phyloP scores from a whole-genome alignment of 2,113 vertebrate genomes.

The Entomyzon cyanotis region DNA sequence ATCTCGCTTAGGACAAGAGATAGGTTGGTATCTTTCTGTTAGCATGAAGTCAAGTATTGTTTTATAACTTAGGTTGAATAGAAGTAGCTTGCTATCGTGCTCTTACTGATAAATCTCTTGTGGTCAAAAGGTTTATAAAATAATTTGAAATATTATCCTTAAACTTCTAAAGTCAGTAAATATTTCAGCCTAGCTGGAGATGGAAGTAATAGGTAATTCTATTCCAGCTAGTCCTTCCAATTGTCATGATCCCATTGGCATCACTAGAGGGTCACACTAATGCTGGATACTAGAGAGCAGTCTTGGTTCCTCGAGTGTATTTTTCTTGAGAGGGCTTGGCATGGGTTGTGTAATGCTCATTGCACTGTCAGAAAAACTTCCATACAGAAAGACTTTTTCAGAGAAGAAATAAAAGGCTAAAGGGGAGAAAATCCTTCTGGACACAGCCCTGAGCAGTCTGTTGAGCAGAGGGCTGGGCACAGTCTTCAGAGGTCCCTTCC shows the following conservation, averaged over 20 bases:
- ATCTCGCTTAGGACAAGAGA: conserved; percentile 78
- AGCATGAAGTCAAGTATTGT: not conserved
- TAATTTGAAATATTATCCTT: not conserved
- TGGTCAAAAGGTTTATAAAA: not conserved
- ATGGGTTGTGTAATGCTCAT: not conserved
- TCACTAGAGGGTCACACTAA: not conserved
- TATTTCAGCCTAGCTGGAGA: not conserved
- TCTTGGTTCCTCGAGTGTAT: not conserved
- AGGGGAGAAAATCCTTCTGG: accelerated
- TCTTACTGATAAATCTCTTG: not conserved
- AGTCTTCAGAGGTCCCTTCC: not conserved
- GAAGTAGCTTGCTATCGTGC: not conserved
- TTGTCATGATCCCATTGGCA: accelerated
- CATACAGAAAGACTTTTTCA: not conserved
- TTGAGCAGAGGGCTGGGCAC: not conserved
- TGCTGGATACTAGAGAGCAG: not conserved
- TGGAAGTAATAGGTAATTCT: not conserved
- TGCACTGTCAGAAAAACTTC: not conserved
- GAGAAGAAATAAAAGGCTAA: not conserved
- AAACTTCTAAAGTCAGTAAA: not conserved
- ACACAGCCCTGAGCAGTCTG: not conserved
- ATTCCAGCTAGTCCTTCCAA: not conserved
- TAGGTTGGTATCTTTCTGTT: conserved; percentile 71
- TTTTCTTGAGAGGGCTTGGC: not conserved
- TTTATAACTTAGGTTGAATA: not conserved